phyloP scores from a whole-genome alignment of 2,113 vertebrate species.

The Astur gentilis region DNA sequence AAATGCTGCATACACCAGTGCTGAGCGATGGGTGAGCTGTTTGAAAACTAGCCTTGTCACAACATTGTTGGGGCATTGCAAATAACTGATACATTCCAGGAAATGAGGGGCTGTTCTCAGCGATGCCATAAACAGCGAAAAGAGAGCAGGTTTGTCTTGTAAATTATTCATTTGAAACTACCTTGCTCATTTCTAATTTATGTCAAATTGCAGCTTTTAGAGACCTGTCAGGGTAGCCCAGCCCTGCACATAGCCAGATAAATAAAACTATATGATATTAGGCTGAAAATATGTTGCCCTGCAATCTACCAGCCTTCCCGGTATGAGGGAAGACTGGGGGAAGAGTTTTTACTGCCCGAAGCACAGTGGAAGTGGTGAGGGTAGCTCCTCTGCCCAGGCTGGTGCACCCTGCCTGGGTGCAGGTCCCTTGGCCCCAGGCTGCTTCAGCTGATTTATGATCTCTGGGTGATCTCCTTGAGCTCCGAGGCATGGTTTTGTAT shows the following conservation, averaged over 20 bases:
- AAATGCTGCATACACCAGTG: fast-evolving
- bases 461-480: neutral
- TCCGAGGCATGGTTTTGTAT: neutral
- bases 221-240: neutral
- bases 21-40: neutral
- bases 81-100: neutral
- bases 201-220: neutral
- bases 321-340: neutral
- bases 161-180: constrained; percentile 21
- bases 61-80: neutral
- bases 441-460: neutral
- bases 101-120: neutral
- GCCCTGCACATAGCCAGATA: neutral
- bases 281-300: neutral
- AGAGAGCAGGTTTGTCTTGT: neutral
- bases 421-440: neutral
- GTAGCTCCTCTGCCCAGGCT: neutral
- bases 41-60: neutral
- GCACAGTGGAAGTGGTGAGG: neutral
- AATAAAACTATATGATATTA: neutral
- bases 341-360: neutral
- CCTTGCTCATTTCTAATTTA: constrained; percentile 19
- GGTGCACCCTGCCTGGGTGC: neutral
- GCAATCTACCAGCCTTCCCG: neutral
- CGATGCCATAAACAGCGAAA: neutral